These are phyloP conservation scores for Baryphthengus martii DNA, from an alignment of 2,113 vertebrate species.

Conservation along the genomic window DNA sequence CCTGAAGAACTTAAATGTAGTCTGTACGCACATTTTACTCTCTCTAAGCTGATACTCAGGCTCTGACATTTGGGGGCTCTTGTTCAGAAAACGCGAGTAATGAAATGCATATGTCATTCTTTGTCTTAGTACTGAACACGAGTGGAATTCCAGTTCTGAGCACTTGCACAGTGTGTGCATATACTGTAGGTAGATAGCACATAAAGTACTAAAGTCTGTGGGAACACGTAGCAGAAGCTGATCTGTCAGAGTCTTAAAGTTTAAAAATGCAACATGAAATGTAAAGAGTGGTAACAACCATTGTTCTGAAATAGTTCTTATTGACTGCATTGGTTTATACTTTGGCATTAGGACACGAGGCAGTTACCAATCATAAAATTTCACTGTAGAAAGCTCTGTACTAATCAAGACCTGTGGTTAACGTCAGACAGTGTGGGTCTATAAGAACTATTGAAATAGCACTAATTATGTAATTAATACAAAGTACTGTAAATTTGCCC, in stretches of 20 bases:
- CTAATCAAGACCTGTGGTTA: not conserved
- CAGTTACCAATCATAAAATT: not conserved
- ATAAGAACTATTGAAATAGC: not conserved
- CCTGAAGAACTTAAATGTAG: not conserved
- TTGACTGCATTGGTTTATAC: not conserved
- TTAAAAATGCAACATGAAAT: not conserved
- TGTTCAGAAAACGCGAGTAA: not conserved
- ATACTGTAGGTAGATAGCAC: rapidly evolving
- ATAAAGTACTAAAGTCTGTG: not conserved
- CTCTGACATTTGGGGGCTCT: not conserved
- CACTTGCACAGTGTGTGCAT: rapidly evolving
- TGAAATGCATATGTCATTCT: not conserved
- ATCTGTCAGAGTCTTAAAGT: not conserved
- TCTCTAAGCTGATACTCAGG: not conserved
- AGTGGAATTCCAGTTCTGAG: not conserved
- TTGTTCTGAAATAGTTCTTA: not conserved
- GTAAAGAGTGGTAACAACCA: not conserved
- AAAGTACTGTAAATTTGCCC: not conserved
- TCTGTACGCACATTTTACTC: not conserved
- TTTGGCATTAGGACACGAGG: not conserved
- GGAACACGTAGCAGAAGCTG: not conserved
- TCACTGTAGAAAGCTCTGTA: not conserved
- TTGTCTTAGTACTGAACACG: not conserved
- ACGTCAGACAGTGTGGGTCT: not conserved
- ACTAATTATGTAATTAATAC: not conserved